Evolutionary conservation across 2,797 vertebrate species (phyloP).

Genomic region (Trachops cirrhosus): DNA sequence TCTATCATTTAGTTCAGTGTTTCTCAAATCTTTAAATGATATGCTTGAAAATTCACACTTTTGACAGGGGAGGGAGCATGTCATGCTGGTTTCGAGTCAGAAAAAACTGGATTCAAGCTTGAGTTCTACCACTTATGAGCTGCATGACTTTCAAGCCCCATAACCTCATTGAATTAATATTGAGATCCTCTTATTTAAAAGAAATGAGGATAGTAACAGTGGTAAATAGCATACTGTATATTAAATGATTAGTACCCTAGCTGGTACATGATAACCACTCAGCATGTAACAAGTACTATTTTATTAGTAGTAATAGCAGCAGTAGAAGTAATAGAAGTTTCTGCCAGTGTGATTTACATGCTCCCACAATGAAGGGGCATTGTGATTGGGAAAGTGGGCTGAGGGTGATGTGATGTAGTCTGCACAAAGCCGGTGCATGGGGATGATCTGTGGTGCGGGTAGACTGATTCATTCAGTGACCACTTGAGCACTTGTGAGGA

Average conservation of each 20-base stretch:
- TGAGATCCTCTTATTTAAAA: background rate
- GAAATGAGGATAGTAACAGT: background rate
- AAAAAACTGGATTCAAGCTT: background rate
- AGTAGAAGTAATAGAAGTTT: background rate
- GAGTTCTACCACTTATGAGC: background rate
- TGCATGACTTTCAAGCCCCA: background rate
- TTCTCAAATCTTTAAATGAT: background rate
- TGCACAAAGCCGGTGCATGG: background rate
- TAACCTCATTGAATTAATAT: background rate
- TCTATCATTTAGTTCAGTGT: background rate
- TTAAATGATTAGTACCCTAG: background rate
- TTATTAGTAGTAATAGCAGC: background rate
- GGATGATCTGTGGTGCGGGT: fast-evolving
- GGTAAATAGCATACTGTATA: background rate
- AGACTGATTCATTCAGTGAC: background rate
- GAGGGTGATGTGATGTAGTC: background rate
- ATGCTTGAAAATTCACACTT: background rate
- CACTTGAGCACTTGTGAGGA: background rate
- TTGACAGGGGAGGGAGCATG: background rate
- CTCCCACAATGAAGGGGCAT: background rate
- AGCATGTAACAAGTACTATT: background rate
- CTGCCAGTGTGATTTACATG: background rate
- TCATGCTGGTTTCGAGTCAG: background rate
- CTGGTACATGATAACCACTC: background rate
- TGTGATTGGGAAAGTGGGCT: background rate